A percentile compares a stretch with the other conserved stretches of the same genome.
These are phyloP conservation scores for Scomber japonicus DNA, from an alignment of 2,113 vertebrate species.

Conservation along the genomic window DNA sequence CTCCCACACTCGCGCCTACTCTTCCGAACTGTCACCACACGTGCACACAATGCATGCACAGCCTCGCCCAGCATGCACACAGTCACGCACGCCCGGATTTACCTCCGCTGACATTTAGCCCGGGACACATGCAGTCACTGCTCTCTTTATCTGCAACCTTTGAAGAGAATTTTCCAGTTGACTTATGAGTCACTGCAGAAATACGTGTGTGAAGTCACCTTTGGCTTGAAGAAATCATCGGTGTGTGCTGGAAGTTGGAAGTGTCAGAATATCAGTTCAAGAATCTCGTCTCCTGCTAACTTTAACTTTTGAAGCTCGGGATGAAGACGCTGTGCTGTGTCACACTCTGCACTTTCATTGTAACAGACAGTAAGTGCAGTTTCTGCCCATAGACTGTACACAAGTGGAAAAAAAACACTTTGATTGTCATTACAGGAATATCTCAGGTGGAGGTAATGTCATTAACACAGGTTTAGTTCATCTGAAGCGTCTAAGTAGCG, in stretches of 20 bases:
- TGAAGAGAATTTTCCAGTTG: conserved; percentile 23
- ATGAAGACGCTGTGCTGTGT: neutral
- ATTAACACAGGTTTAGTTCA: neutral
- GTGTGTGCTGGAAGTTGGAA: neutral
- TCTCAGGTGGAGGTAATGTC: neutral
- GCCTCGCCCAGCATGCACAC: neutral
- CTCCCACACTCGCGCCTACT: conserved; percentile 10
- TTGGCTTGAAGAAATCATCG: conserved; percentile 4
- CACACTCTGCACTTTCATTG: neutral
- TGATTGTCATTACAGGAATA: neutral
- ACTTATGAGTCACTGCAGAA: conserved; percentile 32
- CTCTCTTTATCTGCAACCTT: conserved; percentile 43
- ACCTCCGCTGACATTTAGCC: conserved; percentile 37
- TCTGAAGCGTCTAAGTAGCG: neutral
- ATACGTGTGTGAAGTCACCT: conserved; percentile 21
- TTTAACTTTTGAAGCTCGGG: conserved; percentile 7
- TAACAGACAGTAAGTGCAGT: neutral
- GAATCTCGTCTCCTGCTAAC: neutral
- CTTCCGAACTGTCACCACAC: neutral
- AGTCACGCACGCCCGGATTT: conserved; percentile 4
- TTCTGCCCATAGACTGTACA: neutral
- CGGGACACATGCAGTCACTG: conserved; percentile 29
- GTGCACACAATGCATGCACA: conserved; percentile 2
- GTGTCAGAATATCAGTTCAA: conserved; percentile 20
- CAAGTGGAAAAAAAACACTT: neutral